Conservation (phyloP, 2,797 vertebrate species). For the Luscinia megarhynchos region DNA sequence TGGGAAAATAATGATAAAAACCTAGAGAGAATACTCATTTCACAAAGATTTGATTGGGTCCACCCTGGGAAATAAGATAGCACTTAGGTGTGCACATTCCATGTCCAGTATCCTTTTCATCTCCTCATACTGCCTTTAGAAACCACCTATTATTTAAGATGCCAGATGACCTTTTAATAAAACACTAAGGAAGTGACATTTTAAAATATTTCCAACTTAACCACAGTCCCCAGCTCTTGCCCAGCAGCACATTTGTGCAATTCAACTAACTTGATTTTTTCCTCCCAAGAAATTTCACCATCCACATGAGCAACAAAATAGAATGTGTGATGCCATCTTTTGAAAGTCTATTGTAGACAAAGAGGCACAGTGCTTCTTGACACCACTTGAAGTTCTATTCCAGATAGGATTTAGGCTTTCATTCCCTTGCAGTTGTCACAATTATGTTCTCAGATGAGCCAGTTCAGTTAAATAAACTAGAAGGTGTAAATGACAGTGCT, state of each 20-base stretch:
- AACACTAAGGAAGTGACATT: background rate
- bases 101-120: background rate
- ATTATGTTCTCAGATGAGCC: background rate
- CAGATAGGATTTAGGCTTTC: background rate
- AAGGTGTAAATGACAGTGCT: background rate
- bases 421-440: background rate
- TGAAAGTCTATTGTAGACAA: background rate
- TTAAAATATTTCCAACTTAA: background rate
- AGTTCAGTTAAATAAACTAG: background rate
- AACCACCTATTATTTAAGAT: background rate
- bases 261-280: background rate
- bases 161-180: background rate
- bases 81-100: background rate
- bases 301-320: background rate
- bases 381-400: background rate
- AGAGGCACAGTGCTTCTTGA: background rate
- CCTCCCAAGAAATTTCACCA: background rate
- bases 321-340: background rate
- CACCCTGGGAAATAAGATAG: background rate
- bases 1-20: background rate
- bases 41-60: background rate
- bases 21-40: background rate
- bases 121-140: background rate
- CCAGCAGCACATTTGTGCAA: background rate
- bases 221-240: background rate